A percentile compares a stretch with the other conserved stretches of the same genome.
phyloP scores from a whole-genome alignment of 1,140 invertebrate species.

The Ceratina calcarata region DNA sequence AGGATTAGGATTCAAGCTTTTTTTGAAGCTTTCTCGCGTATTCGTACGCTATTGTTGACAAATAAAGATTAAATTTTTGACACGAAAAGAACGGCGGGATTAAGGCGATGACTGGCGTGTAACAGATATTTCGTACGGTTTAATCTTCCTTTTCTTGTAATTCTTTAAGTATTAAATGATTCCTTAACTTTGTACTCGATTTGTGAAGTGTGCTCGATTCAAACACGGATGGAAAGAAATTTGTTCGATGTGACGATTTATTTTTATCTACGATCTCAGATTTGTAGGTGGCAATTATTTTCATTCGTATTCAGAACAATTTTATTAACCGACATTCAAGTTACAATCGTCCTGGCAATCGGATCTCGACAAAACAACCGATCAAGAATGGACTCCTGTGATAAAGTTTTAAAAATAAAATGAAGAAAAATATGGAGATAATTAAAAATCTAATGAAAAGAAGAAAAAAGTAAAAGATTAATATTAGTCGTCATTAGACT shows the following conservation, averaged over 20 bases:
- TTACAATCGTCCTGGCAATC: slow-evolving; percentile 28
- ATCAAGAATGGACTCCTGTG: slow-evolving; percentile 75
- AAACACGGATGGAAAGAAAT: neutral
- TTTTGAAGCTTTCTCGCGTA: neutral
- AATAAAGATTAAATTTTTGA: neutral
- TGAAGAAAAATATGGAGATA: slow-evolving; percentile 7
- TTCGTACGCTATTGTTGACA: neutral
- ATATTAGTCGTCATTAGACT: slow-evolving; percentile 37
- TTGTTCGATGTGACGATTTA: neutral
- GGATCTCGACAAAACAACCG: slow-evolving; percentile 32
- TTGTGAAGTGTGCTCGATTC: too few relatives aligned
- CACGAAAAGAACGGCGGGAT: slow-evolving; percentile 47
- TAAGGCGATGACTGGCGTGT: slow-evolving; percentile 39
- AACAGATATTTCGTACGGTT: slow-evolving; percentile 19
- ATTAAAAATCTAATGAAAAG: neutral
- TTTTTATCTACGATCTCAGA: neutral
- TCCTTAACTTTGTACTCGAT: neutral
- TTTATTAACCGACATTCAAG: slow-evolving; percentile 39
- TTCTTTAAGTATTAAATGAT: neutral
- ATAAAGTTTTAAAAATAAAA: slow-evolving; percentile 74
- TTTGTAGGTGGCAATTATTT: neutral
- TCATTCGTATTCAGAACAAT: neutral
- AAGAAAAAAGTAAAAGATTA: slow-evolving; percentile 29
- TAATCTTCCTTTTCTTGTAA: neutral
- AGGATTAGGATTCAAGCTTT: neutral